Percentiles rank a stretch among this genome's conserved stretches.
Conservation (phyloP, 2,888 invertebrate genomes). For the Stictocephala bisonia region DNA sequence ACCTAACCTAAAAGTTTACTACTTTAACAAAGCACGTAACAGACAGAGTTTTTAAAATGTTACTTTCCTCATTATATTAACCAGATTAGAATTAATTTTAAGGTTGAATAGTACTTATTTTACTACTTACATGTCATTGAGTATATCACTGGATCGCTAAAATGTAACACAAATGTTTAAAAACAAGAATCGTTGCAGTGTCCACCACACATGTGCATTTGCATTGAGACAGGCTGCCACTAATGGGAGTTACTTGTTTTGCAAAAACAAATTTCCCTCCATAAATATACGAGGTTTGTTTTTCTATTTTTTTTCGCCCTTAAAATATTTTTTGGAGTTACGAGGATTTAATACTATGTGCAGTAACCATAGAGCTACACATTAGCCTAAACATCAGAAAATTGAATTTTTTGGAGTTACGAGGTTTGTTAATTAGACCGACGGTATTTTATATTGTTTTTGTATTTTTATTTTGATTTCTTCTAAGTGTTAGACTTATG, state of each 20-base stretch:
- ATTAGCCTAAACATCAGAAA: neutral
- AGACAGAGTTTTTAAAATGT: neutral
- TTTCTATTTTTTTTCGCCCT: neutral
- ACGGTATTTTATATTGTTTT: too few species aligned
- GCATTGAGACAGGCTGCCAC: slow-evolving; percentile 30
- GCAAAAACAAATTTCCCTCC: slow-evolving; percentile 19
- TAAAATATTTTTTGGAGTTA: slow-evolving; percentile 29
- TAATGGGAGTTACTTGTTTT: slow-evolving; percentile 26
- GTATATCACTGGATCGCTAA: too few species aligned
- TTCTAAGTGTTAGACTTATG: too few species aligned
- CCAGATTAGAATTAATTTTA: neutral
- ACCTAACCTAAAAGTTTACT: neutral
- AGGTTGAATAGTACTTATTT: too few species aligned
- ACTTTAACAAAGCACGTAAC: slow-evolving; percentile 15
- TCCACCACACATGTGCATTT: neutral
- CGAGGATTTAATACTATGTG: neutral
- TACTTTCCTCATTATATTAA: neutral
- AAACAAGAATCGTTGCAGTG: neutral
- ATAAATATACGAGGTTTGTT: slow-evolving; percentile 33
- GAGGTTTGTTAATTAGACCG: slow-evolving; percentile 11
- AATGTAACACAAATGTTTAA: slow-evolving; percentile 1
- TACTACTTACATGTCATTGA: too few species aligned
- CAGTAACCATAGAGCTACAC: slow-evolving; percentile 4
- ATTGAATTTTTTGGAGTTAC: slow-evolving; percentile 22
- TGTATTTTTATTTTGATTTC: too few species aligned